Base-by-base conservation (phyloP, 2,113 vertebrate species). In the Garra rufa region DNA sequence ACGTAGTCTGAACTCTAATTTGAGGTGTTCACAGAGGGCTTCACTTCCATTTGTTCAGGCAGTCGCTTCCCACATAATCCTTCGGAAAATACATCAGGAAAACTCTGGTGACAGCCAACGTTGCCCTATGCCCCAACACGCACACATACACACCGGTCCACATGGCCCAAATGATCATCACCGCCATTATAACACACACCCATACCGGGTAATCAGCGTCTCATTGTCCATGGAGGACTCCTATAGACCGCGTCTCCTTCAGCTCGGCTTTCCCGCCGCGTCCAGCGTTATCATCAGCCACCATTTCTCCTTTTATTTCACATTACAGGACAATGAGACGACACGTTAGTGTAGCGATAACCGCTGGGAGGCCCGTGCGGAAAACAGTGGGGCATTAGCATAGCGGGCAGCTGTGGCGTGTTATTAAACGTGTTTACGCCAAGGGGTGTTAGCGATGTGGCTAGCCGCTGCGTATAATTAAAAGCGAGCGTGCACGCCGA, bases 21-120 rank as follows among this genome's bases (percentile, higher is more conserved):
- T 88, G 69, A 88, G 84, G 82, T 75, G 59, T 88, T 88, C 87
- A 88, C 87, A 88, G 77, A 88, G 87, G 82, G 74, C 85, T 88
- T 82, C 87, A 87, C 85, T 85, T 88, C 87, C 80, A 88, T 85
- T 87, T 87, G 87, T 88, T 88, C 85, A 85, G 85, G 75, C 80
- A 85, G 83, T 85, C 84, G 48, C 21, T 87, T 87, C 41, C 59
- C 50, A 26, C 74, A 59, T 88, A 88, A 88, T 88, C 85, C 85
- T 88, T 75, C 48, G 46, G 83, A 70, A n/a, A 87, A 88, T 85
- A 76, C 83, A 52, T 76, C 83, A 86, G 65, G 74, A 88, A 82
- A 85, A 86, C 74, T 88, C 82, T 85, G 57, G 63, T 44, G 30
- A 46, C 71, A 55, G 41, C 10, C 52, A 65, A 11, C 5, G 13